These are phyloP conservation scores for Melanotus villosus DNA, from an alignment of 2,888 invertebrate genomes.

Conservation along the genomic window DNA sequence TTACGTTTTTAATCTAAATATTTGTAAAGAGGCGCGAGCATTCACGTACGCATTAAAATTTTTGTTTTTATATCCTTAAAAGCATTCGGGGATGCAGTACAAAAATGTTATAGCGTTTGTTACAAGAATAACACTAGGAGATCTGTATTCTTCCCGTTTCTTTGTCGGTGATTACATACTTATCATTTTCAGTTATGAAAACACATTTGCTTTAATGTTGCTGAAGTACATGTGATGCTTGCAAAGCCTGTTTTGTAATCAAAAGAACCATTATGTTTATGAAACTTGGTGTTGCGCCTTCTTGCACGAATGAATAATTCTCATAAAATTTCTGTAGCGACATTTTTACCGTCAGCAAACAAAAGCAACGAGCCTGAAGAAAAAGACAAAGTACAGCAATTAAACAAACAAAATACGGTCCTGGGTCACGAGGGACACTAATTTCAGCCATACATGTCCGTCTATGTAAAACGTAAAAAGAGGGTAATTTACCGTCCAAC, in stretches of 20 bases:
- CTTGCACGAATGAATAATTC: slow-evolving; percentile 23
- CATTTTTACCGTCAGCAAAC: slow-evolving; percentile 21
- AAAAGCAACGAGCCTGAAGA: slow-evolving; percentile 24
- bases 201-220: neutral
- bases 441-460: slow-evolving; percentile 42
- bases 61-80: no score
- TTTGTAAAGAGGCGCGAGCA: no score
- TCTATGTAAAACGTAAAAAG: slow-evolving; percentile 47
- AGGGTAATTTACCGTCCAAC: slow-evolving; percentile 47
- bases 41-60: no score
- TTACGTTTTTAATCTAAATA: no score
- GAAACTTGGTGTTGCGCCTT: neutral
- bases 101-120: no score
- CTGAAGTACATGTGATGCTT: neutral
- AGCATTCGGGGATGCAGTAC: no score
- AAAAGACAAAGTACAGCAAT: slow-evolving; percentile 43
- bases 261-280: slow-evolving; percentile 18
- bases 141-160: no score
- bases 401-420: slow-evolving; percentile 43
- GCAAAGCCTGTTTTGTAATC: slow-evolving; percentile 1
- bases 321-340: slow-evolving; percentile 13
- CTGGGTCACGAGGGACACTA: slow-evolving; percentile 39
- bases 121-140: no score
- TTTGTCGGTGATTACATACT: neutral
- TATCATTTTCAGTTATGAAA: neutral